Evolutionary conservation across 2,113 vertebrate species (phyloP).

Genomic region (Taurulus bubalis): DNA sequence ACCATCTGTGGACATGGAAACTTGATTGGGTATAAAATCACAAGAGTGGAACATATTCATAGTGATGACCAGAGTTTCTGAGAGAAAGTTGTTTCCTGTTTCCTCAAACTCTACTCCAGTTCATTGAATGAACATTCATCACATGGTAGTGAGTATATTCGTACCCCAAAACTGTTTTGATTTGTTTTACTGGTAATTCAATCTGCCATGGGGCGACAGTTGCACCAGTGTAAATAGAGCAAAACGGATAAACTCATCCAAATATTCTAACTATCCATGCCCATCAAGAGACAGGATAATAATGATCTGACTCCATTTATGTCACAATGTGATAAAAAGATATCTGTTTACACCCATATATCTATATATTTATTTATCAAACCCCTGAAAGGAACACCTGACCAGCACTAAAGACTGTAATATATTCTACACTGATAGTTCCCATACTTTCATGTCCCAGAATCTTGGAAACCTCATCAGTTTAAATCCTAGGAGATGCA

Average conservation of each 20-base stretch:
- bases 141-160: no score
- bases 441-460: conserved; percentile 14
- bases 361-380: background rate
- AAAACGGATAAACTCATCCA: background rate
- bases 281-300: background rate
- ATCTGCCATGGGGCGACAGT: no score
- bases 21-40: background rate
- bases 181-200: no score
- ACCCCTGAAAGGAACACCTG: background rate
- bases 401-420: background rate
- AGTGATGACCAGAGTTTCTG: no score
- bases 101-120: no score
- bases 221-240: no score
- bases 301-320: conserved; percentile 1
- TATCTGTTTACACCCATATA: background rate
- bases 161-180: no score
- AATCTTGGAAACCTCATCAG: conserved; percentile 50
- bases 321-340: background rate
- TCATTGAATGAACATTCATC: no score
- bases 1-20: background rate
- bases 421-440: background rate
- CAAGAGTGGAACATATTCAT: background rate
- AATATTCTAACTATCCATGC: background rate
- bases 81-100: no score
- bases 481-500: conserved; percentile 51